Base-by-base conservation (phyloP, 2,113 vertebrate genomes). In the Hirundichthys speculiger region DNA sequence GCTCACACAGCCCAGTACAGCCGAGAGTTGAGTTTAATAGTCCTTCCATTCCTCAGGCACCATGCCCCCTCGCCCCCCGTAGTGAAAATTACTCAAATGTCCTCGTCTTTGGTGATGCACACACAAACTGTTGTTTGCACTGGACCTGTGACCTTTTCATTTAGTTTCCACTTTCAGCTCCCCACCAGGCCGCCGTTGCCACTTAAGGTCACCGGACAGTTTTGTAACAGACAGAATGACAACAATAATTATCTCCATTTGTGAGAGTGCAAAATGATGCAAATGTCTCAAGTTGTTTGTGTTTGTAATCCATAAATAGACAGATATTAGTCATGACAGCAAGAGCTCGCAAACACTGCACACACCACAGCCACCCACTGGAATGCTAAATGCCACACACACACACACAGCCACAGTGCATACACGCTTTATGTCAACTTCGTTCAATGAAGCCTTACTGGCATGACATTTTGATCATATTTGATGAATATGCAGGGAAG, bases 181-280 rank as follows among this genome's bases (percentile, higher is more conserved):
- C 25, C 69, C 57, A 78, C 63, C 68, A 69, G 42, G 49, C 74
- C 47, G 48, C 30, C 48, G 43, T 34, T 5, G 7, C 40, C 2
- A n/a, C 55, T 66, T 48, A 43, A 67, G 77, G 67, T 69, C 76
- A 81, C 64, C 14, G 16, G 70, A 56, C 77, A 69, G 71, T 66
- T 74, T 61, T 64, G 48, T 24, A 64, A 62, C 58, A 63, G 64
- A 65, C 72, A 63, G 54, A 59, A 59, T 77, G 89, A 82, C 86
- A 85, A 74, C 64, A 73, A 40, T 79, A 73, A 89, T 86, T 89
- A 86, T 83, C 69, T 85, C 60, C 70, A 68, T 85, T 82, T 84
- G 80, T 68, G 57, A 73, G 20, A 54, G 65, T 67, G 38, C 55
- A 34, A 55, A 64, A 73, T 84, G 70, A 90, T 86, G 82, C 72